These are phyloP conservation scores for Timema podura DNA, from an alignment of 2,888 invertebrate genomes.

Conservation along the genomic window DNA sequence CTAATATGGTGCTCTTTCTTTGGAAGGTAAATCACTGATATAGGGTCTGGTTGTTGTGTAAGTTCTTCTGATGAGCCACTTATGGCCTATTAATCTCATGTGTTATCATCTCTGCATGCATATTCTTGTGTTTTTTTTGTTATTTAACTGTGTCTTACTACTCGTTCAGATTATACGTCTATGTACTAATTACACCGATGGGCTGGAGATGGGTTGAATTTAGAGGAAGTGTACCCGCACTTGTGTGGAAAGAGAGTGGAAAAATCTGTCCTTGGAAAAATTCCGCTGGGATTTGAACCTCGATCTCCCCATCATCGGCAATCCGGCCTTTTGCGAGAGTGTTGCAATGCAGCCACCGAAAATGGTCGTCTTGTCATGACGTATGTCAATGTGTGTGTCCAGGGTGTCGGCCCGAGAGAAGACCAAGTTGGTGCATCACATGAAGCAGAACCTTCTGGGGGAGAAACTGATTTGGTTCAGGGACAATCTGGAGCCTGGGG, in stretches of 20 bases:
- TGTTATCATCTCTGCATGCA: no score
- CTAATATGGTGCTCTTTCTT: no score
- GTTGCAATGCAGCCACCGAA: neutral
- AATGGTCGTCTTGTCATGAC: neutral
- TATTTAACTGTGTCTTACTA: no score
- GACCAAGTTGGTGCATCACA: constrained; percentile 59
- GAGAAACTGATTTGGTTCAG: constrained; percentile 79
- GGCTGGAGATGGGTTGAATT: no score
- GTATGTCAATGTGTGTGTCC: constrained; percentile 33
- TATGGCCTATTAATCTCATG: no score
- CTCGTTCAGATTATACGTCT: no score
- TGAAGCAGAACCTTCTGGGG: constrained; percentile 68
- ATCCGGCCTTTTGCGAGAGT: neutral
- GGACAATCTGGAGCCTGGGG: constrained; percentile 56
- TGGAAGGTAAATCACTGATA: no score
- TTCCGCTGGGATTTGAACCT: neutral
- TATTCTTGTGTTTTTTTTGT: no score
- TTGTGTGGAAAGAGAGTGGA: neutral
- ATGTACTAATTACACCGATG: no score
- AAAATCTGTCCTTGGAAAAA: neutral
- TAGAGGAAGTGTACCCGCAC: no score
- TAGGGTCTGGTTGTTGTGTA: no score
- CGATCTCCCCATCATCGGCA: neutral
- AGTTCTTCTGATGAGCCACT: no score
- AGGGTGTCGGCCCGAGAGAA: constrained; percentile 56